Percentiles rank a stretch among this genome's conserved stretches.
Evolutionary conservation across 2,797 vertebrate genomes (phyloP).

Genomic region (Streptopelia turtur): DNA sequence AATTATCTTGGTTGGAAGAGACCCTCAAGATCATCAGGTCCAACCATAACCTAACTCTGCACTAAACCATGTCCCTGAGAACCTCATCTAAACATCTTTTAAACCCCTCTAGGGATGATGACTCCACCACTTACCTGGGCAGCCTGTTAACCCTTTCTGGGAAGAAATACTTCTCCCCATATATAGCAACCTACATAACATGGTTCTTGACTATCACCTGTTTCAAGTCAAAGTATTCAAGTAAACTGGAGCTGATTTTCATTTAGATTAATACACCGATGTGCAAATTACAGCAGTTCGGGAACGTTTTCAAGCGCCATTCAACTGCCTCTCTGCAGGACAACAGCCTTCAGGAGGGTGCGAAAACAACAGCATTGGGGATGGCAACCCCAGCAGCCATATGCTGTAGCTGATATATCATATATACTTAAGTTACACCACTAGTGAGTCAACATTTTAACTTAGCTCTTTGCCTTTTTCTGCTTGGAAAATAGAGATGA

Average conservation of each 20-base stretch:
- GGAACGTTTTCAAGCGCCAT: background rate
- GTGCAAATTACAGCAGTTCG: background rate
- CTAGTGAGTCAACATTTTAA: background rate
- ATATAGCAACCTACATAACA: background rate
- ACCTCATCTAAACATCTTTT: no score
- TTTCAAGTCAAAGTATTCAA: background rate
- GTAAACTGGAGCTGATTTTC: background rate
- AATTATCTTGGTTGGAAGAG: no score
- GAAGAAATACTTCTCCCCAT: background rate
- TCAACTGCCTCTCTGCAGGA: background rate
- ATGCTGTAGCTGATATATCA: background rate
- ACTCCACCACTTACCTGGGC: no score
- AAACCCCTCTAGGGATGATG: no score
- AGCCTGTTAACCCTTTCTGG: no score
- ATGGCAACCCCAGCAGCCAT: background rate
- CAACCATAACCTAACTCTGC: no score
- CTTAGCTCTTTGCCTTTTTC: background rate
- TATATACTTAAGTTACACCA: background rate
- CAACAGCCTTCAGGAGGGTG: background rate
- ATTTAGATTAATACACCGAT: background rate
- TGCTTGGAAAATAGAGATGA: background rate
- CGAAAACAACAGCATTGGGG: background rate
- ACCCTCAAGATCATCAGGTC: no score
- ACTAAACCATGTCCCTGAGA: no score
- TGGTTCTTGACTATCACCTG: background rate